Conservation (phyloP, 2,888 invertebrate species). For the Hipparchia semele region DNA sequence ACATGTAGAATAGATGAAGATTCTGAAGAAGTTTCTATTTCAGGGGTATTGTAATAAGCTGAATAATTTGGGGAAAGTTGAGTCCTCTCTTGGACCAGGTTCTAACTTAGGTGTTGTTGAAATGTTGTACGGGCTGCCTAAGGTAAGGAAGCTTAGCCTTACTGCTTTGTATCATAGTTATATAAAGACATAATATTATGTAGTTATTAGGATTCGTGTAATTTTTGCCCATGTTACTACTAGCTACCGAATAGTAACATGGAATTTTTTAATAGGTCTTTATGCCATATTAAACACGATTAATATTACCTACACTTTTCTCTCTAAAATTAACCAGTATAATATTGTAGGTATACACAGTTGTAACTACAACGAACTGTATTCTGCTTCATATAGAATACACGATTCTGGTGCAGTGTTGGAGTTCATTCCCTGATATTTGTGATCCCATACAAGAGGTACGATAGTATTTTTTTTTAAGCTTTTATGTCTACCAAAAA, state of each 20-base stretch:
- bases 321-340: no score
- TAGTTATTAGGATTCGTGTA: no score
- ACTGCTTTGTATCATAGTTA: neutral
- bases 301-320: no score
- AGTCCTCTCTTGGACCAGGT: slow-evolving; percentile 63
- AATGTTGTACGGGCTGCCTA: slow-evolving; percentile 78
- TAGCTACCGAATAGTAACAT: no score
- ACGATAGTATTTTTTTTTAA: slow-evolving; percentile 29
- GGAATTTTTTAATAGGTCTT: no score
- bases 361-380: slow-evolving; percentile 78
- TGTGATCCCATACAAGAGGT: slow-evolving; percentile 66
- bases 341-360: slow-evolving; percentile 69
- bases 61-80: slow-evolving; percentile 57
- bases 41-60: slow-evolving; percentile 74
- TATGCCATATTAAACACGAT: no score
- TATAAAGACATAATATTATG: neutral
- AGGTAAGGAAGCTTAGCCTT: slow-evolving; percentile 51
- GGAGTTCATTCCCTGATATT: slow-evolving; percentile 77
- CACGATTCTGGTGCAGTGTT: slow-evolving; percentile 70
- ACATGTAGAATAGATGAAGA: no score
- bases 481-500: no score
- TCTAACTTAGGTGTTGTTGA: slow-evolving; percentile 70
- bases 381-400: slow-evolving; percentile 76
- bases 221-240: no score
- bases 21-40: neutral